These are phyloP conservation scores for Hycleus cichorii DNA, from an alignment of 1,140 invertebrate species.

Conservation along the genomic window DNA sequence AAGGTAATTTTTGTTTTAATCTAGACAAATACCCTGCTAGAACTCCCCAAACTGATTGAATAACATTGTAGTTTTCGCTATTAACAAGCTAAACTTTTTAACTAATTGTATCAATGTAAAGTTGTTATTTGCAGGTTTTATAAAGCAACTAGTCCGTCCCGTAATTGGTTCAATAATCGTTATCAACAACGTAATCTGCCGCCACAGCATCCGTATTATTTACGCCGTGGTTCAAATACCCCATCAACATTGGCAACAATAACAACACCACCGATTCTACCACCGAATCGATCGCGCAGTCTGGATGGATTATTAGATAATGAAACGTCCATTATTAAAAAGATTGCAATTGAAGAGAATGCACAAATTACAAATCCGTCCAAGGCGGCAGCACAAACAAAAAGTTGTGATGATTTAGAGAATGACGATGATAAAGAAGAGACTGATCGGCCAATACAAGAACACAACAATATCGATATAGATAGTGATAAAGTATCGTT, in stretches of 20 bases:
- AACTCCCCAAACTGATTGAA: no score
- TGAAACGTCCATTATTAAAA: constrained; percentile 19
- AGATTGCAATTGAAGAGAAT: constrained; percentile 11
- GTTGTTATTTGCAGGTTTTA: constrained; percentile 46
- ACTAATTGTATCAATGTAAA: constrained; percentile 25
- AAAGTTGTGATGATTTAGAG: constrained; percentile 31
- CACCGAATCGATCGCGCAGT: constrained; percentile 54
- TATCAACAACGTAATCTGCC: constrained; percentile 33
- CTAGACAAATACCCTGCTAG: no score
- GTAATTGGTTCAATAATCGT: constrained; percentile 45
- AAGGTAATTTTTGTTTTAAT: constrained; percentile 22
- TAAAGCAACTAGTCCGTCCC: constrained; percentile 57
- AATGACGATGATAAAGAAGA: constrained; percentile 18
- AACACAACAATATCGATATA: constrained; percentile 37
- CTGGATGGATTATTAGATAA: constrained; percentile 53
- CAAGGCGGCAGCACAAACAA: constrained; percentile 28
- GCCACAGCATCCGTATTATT: constrained; percentile 28
- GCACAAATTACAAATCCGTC: constrained; percentile 32
- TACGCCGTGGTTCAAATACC: constrained; percentile 35
- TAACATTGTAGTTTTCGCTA: constrained; percentile 14
- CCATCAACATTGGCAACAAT: constrained; percentile 27
- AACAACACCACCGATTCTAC: constrained; percentile 27
- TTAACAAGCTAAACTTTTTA: constrained; percentile 17
- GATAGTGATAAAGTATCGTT: constrained; percentile 38
- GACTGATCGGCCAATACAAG: constrained; percentile 20